Evolutionary conservation across 2,113 vertebrate genomes (phyloP), one percentile per base, ranked within the genome.

Genomic region (Aphelocoma coerulescens): DNA sequence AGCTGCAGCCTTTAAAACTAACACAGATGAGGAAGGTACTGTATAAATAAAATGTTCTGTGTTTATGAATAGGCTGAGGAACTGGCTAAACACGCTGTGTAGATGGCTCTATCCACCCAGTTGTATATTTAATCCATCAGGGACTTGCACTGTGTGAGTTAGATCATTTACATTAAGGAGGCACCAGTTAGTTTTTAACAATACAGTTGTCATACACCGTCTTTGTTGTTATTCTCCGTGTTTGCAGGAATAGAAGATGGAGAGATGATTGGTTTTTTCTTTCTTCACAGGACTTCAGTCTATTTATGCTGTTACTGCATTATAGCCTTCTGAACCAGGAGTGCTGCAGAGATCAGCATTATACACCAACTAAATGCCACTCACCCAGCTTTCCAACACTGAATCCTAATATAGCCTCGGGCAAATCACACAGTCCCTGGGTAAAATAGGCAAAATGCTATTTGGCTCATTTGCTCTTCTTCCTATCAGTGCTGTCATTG

Each of bases 1-100:
- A 79, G 82, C 78, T 71, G 67, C 85, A 86, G 93, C 83, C 79
- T 86, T 80, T 88, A 69, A 69, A 94, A 75, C 81, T 88, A 84
- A 82, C 72, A 30, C 72, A 86, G 90, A 81, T 93, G 95, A 83
- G 83, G 95, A 96, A 95, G 95, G 93, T 92, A 62, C 55, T 37
- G 75, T 86, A 59, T 88, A 92, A 93, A 96, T 95, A 90, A 90
- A 94, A 81, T 59, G 46, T 44, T 21, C 37, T 27, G 44, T 86
- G 85, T 91, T 96, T 96, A 93, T 57, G 95, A 52, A 65, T 19
- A 78, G 91, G 69, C 73, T 94, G 85, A 83, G 71, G 78, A 89
- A 55, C 43, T 49, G 87, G 17, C 62, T 85, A 62, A 94, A 87
- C 61, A 78, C 4, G 2, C 61, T 24, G 48, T 84, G 52, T 69